phyloP scores from a whole-genome alignment of 2,888 invertebrate species.

The Eulithis testata region DNA sequence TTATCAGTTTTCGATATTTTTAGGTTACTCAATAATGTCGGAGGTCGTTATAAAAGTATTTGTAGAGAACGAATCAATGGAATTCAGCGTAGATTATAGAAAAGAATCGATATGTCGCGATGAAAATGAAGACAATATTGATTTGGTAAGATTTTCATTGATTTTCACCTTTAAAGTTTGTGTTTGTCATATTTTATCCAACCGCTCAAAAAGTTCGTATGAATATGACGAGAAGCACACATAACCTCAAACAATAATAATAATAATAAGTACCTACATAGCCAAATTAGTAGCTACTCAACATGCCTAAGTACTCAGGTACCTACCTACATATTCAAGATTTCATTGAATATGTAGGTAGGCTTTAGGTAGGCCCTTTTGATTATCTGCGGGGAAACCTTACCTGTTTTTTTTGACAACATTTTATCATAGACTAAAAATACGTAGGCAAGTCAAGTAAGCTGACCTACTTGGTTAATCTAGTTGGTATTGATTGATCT shows the following conservation, averaged over 20 bases:
- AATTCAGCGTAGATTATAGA: slow-evolving; percentile 49
- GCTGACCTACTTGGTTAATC: slow-evolving; percentile 4
- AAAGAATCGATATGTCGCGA: slow-evolving; percentile 40
- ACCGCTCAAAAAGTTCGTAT: too few species aligned
- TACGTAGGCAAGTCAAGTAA: background rate
- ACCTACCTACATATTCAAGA: too few species aligned
- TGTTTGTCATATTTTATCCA: background rate
- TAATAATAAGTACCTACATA: too few species aligned
- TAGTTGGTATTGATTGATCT: slow-evolving; percentile 17
- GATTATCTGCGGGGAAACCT: too few species aligned
- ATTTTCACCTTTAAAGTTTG: slow-evolving; percentile 9
- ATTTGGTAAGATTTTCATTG: slow-evolving; percentile 63
- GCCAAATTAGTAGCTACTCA: too few species aligned
- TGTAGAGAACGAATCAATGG: slow-evolving; percentile 52
- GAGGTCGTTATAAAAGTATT: slow-evolving; percentile 60
- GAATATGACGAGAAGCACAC: too few species aligned
- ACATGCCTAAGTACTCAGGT: too few species aligned
- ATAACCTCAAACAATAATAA: too few species aligned
- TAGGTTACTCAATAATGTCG: slow-evolving; percentile 60
- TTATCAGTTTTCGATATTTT: slow-evolving; percentile 78
- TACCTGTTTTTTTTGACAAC: background rate
- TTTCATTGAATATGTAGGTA: too few species aligned
- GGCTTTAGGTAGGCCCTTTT: too few species aligned
- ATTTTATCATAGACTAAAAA: background rate
- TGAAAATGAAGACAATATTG: slow-evolving; percentile 57